These are phyloP conservation scores for Heterotis niloticus DNA, from an alignment of 2,113 vertebrate species.

Conservation along the genomic window DNA sequence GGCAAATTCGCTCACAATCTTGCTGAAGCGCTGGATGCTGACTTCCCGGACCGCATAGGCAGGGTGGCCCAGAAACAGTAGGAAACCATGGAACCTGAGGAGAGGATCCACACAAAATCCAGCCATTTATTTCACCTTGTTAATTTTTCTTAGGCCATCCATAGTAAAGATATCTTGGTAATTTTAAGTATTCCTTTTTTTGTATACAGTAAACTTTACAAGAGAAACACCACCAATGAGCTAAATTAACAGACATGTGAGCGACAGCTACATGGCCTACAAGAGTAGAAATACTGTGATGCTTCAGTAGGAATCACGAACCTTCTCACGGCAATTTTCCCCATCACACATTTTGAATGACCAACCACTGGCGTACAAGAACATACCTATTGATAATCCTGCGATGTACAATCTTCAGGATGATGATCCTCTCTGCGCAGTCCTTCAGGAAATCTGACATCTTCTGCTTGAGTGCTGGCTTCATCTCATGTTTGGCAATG, in stretches of 20 bases:
- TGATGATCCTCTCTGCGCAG: slow-evolving; percentile 93
- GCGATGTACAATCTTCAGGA: slow-evolving; percentile 90
- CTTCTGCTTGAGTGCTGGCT: slow-evolving; percentile 84
- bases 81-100: slow-evolving; percentile 89
- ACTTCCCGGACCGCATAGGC: slow-evolving; percentile 83
- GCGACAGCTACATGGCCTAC: no score
- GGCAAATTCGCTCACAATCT: slow-evolving; percentile 92
- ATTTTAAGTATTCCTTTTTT: no score
- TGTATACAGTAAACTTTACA: no score
- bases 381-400: slow-evolving; percentile 91
- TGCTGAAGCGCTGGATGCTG: slow-evolving; percentile 93
- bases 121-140: background rate
- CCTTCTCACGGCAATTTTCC: no score
- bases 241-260: no score
- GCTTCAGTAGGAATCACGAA: no score
- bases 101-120: background rate
- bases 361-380: no score
- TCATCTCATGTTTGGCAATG: slow-evolving; percentile 96
- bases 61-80: slow-evolving; percentile 92
- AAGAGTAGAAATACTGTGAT: no score
- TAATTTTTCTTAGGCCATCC: background rate
- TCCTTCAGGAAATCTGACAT: slow-evolving; percentile 96
- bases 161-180: no score
- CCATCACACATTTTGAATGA: no score
- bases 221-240: no score